Percentiles rank a stretch among this genome's conserved stretches.
Conservation (phyloP, 1,140 invertebrate genomes). For the Drosophila burlai region DNA sequence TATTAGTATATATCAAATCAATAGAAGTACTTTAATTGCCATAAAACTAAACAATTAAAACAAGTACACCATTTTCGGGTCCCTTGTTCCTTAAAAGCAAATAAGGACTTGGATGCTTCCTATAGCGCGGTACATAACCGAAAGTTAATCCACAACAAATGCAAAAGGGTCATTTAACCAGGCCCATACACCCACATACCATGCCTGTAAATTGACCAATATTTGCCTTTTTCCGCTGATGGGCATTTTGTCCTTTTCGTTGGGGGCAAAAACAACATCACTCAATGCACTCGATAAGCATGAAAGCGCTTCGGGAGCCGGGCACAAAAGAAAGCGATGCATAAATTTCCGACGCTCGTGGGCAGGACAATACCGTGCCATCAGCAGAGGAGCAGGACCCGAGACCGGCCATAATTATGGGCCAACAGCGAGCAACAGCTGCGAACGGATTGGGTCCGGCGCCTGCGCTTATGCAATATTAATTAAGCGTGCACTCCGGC, state of each 20-base stretch:
- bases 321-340: slow-evolving; percentile 53
- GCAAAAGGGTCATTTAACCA: slow-evolving; percentile 5
- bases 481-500: slow-evolving; percentile 68
- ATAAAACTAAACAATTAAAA: neutral
- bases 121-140: neutral
- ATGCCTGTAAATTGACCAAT: slow-evolving; percentile 15
- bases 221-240: slow-evolving; percentile 27
- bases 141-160: slow-evolving; percentile 5
- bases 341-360: slow-evolving; percentile 57
- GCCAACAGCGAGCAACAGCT: slow-evolving; percentile 36
- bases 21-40: neutral
- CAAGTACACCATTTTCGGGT: no score
- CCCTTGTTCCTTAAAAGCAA: no score
- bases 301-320: slow-evolving; percentile 29
- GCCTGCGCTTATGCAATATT: slow-evolving; percentile 78
- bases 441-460: slow-evolving; percentile 40
- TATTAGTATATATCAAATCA: no score
- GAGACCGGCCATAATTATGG: slow-evolving; percentile 61
- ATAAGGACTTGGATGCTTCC: neutral
- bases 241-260: slow-evolving; percentile 31
- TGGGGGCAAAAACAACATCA: slow-evolving; percentile 52
- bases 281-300: slow-evolving; percentile 58
- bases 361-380: slow-evolving; percentile 49
- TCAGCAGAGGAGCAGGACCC: slow-evolving; percentile 15
- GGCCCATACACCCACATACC: neutral